phyloP scores from a whole-genome alignment of 2,888 invertebrate genomes.

The Eilema caniola region DNA sequence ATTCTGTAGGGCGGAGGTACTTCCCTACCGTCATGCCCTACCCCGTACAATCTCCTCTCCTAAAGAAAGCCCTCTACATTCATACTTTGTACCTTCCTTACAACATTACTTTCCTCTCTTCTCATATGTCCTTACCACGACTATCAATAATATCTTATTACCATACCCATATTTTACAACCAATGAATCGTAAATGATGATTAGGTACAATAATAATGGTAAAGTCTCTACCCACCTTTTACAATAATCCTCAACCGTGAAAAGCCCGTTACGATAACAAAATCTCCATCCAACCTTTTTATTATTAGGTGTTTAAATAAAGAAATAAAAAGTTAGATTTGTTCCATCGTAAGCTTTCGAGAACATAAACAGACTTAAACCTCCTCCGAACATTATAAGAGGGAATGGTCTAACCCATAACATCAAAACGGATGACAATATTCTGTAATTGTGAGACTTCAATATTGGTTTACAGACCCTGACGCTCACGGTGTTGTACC shows the following conservation, averaged over 20 bases:
- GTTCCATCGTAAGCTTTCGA: constrained; percentile 73
- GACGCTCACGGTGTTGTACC: neutral
- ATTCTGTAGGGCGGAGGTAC: no score
- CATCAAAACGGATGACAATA: constrained; percentile 79
- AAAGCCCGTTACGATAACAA: constrained; percentile 8
- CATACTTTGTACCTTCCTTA: no score
- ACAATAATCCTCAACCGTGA: constrained; percentile 10
- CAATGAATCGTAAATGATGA: no score
- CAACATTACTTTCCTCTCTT: no score
- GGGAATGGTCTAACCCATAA: constrained; percentile 72
- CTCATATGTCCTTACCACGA: no score
- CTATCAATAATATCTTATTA: no score
- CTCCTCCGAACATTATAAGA: constrained; percentile 78
- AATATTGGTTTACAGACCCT: constrained; percentile 42
- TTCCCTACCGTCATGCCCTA: no score
- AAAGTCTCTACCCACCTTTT: neutral
- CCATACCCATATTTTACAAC: no score
- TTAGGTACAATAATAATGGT: neutral
- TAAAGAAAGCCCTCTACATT: no score
- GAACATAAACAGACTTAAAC: constrained; percentile 67
- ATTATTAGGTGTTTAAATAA: constrained; percentile 68
- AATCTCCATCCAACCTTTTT: constrained; percentile 40
- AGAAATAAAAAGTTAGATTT: constrained; percentile 79
- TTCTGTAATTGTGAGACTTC: constrained; percentile 76
- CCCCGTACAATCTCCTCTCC: no score